These are phyloP conservation scores for Willowsia nigromaculata DNA, from an alignment of 2,888 invertebrate genomes.

Conservation along the genomic window DNA sequence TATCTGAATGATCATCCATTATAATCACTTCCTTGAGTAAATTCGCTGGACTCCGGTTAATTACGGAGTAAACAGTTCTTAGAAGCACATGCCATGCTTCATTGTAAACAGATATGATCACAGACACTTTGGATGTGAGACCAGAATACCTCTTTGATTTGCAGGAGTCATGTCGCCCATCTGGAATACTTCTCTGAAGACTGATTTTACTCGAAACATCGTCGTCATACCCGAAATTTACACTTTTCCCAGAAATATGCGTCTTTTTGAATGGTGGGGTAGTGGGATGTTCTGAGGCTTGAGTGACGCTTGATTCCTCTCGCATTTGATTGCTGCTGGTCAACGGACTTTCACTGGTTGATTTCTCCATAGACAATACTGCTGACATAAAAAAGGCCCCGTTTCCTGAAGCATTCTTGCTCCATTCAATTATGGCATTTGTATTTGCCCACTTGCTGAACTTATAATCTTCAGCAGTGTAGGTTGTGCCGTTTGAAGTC, in stretches of 20 bases:
- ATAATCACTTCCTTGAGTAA: conserved; percentile 95
- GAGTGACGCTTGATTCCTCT: background rate
- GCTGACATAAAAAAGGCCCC: too few species aligned
- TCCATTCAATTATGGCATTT: too few species aligned
- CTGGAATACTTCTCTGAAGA: background rate
- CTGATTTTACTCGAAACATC: background rate
- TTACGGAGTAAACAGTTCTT: conserved; percentile 96
- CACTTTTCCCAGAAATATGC: too few species aligned
- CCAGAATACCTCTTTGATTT: conserved; percentile 87
- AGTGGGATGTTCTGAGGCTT: background rate
- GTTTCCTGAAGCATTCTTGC: too few species aligned
- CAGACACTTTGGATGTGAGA: conserved; percentile 86
- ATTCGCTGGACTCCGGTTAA: conserved; percentile 93
- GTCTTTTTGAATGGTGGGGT: too few species aligned
- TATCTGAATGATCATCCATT: conserved; percentile 97
- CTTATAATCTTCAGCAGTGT: background rate
- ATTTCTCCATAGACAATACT: too few species aligned
- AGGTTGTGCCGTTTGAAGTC: background rate
- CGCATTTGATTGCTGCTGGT: too few species aligned
- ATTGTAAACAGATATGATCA: conserved; percentile 98
- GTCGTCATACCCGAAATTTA: background rate
- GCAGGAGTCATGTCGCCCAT: conserved; percentile 55
- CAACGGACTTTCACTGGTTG: too few species aligned
- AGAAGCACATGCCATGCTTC: conserved; percentile 97
- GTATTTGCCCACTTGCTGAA: background rate